Evolutionary conservation across 2,113 vertebrate species (phyloP).

Genomic region (Bufo gargarizans): DNA sequence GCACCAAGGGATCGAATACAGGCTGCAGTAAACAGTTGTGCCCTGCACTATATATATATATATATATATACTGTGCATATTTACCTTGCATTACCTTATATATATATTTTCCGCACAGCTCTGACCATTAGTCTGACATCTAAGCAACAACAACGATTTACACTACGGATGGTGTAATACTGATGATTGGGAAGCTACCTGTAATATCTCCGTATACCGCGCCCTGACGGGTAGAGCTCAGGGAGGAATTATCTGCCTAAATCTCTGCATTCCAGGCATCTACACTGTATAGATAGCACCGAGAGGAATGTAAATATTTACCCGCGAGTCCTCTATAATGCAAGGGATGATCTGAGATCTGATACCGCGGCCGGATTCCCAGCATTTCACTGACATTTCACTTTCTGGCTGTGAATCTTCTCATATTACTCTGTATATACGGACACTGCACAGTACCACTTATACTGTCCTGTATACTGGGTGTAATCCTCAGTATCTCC

Average conservation of each 20-base stretch:
- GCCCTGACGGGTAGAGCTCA: neutral
- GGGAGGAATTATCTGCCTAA: neutral
- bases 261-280: conserved; percentile 26
- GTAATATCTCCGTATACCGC: neutral
- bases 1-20: neutral
- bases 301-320: conserved; percentile 35
- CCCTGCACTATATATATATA: too few relatives aligned
- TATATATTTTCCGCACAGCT: too few relatives aligned
- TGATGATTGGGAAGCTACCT: neutral
- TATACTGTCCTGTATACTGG: neutral
- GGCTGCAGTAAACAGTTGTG: too few relatives aligned
- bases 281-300: neutral
- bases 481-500: too few relatives aligned
- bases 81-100: too few relatives aligned
- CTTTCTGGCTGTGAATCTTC: neutral
- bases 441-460: neutral
- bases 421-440: too few relatives aligned
- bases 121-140: too few relatives aligned
- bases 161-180: too few relatives aligned
- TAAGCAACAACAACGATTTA: too few relatives aligned
- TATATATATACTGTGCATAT: too few relatives aligned
- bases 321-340: neutral
- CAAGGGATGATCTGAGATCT: neutral
- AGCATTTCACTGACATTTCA: neutral
- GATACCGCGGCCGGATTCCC: neutral